phyloP scores from a whole-genome alignment of 64 coral and sea anemone genomes.

The Actinia tenebrosa region DNA sequence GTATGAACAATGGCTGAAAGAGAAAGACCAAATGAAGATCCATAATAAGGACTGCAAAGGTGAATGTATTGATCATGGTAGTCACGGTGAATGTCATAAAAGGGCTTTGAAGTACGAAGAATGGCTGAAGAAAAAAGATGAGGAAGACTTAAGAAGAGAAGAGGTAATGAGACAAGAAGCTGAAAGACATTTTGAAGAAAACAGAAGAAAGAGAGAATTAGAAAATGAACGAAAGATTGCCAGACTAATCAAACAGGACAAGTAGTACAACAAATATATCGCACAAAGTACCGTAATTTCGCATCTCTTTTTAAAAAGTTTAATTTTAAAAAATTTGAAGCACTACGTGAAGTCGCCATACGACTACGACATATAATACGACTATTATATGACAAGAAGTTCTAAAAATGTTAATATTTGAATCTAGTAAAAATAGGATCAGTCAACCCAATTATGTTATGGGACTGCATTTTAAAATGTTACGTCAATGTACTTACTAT shows the following conservation, averaged over 20 bases:
- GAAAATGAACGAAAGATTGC: conserved; percentile 3
- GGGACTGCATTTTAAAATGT: too few relatives aligned
- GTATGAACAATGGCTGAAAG: background rate
- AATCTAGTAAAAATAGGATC: too few relatives aligned
- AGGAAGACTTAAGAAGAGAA: background rate
- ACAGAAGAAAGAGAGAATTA: background rate
- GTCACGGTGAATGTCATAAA: background rate
- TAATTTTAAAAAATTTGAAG: too few relatives aligned
- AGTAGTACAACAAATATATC: background rate
- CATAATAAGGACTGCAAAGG: background rate
- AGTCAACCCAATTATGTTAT: too few relatives aligned
- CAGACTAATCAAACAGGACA: background rate
- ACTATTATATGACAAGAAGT: too few relatives aligned
- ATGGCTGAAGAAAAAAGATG: background rate
- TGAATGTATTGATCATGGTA: background rate
- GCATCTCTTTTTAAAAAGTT: too few relatives aligned
- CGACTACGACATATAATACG: too few relatives aligned
- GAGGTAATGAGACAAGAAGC: background rate
- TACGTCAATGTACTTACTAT: too few relatives aligned
- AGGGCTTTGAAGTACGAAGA: conserved; percentile 1
- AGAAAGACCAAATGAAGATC: background rate
- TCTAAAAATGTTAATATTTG: too few relatives aligned
- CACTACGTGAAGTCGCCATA: too few relatives aligned
- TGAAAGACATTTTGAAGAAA: conserved; percentile 1
- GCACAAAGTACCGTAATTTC: too few relatives aligned